phyloP scores from a whole-genome alignment of 2,113 vertebrate genomes.

The Oxygymnocypris stewartii region DNA sequence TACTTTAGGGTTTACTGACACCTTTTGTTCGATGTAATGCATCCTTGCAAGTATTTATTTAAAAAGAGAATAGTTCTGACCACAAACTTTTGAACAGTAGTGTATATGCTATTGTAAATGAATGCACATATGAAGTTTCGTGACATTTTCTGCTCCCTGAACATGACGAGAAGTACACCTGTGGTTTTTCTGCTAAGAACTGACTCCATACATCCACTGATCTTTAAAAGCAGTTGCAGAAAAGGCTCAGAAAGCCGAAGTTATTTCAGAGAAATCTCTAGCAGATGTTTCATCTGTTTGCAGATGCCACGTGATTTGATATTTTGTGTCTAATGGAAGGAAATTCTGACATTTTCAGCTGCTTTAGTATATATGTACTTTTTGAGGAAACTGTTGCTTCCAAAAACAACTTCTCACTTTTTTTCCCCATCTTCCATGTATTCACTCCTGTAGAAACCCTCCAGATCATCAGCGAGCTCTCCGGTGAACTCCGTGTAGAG shows the following conservation, averaged over 20 bases:
- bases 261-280: not conserved
- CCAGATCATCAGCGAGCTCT: conserved; percentile 86
- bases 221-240: not conserved
- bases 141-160: not conserved
- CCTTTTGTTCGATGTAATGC: not conserved
- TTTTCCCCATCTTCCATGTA: conserved; percentile 68
- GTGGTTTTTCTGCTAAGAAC: not conserved
- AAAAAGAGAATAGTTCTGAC: not conserved
- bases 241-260: not conserved
- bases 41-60: not conserved
- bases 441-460: conserved; percentile 93
- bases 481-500: conserved; percentile 79
- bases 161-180: not conserved
- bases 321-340: not conserved
- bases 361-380: not conserved
- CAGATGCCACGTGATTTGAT: not conserved
- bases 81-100: not conserved
- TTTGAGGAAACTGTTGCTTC: not conserved
- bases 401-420: conserved; percentile 74
- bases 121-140: not conserved
- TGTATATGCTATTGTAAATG: not conserved
- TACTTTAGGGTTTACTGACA: too few species aligned
- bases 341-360: not conserved
- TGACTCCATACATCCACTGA: not conserved
- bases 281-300: not conserved